These are phyloP conservation scores for Sarcophaga subvicina DNA, from an alignment of 2,888 invertebrate genomes.

Conservation along the genomic window DNA sequence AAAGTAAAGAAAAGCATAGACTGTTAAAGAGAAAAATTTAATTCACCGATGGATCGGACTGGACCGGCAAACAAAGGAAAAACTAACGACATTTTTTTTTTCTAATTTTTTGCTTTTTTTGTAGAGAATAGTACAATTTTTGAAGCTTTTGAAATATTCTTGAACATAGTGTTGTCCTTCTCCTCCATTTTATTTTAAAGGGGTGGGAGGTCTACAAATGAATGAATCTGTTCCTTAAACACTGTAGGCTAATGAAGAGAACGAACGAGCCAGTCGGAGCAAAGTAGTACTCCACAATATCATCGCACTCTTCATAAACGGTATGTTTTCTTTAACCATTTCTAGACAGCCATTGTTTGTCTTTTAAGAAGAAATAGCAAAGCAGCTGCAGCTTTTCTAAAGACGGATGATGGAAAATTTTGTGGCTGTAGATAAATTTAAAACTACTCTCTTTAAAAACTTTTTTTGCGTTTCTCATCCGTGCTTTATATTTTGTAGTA, in stretches of 20 bases:
- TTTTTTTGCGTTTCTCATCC: too few relatives aligned
- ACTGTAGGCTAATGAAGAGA: slow-evolving; percentile 16
- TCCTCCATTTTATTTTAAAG: background rate
- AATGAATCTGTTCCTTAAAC: slow-evolving; percentile 14
- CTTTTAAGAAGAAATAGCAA: background rate
- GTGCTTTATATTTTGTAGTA: too few relatives aligned
- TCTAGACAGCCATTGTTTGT: too few relatives aligned
- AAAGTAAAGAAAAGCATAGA: background rate
- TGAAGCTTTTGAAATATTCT: background rate
- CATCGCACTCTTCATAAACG: background rate
- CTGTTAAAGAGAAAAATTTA: too few relatives aligned
- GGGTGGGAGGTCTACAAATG: background rate
- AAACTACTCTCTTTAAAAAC: background rate
- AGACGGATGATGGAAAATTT: slow-evolving; percentile 13
- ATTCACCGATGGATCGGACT: too few relatives aligned
- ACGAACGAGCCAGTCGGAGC: background rate
- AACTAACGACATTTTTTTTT: slow-evolving; percentile 17
- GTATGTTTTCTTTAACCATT: background rate
- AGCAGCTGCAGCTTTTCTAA: slow-evolving; percentile 40
- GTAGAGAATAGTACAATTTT: too few relatives aligned
- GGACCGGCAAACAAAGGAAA: background rate
- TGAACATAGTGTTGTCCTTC: background rate
- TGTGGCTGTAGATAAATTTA: background rate
- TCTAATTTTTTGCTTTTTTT: background rate
- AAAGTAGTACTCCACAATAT: too few relatives aligned